Conservation (phyloP, 2,888 invertebrate genomes). For the Oscheius sp. region DNA sequence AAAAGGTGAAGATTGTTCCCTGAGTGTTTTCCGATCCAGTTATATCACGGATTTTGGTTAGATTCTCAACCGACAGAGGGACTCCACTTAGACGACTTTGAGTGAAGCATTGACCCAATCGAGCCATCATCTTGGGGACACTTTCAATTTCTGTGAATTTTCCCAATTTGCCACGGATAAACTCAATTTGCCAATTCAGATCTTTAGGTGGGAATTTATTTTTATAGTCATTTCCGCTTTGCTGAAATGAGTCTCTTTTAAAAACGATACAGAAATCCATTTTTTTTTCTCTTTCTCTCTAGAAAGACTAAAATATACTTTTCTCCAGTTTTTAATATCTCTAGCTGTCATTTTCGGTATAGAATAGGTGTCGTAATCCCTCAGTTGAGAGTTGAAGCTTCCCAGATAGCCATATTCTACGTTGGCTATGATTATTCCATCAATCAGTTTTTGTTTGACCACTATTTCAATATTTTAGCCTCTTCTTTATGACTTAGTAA, state of each 20-base stretch:
- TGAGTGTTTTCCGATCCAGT: slow-evolving; percentile 32
- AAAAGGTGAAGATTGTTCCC: slow-evolving; percentile 49
- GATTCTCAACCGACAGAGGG: slow-evolving; percentile 32
- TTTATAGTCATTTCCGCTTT: background rate
- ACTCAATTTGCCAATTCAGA: slow-evolving; percentile 40
- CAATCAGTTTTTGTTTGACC: slow-evolving; percentile 45
- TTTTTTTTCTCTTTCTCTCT: too few relatives aligned
- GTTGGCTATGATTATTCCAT: slow-evolving; percentile 55
- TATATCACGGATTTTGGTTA: slow-evolving; percentile 42
- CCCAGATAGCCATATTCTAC: slow-evolving; percentile 63
- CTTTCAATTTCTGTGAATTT: slow-evolving; percentile 57
- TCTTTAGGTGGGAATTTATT: background rate
- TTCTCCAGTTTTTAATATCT: slow-evolving; percentile 13
- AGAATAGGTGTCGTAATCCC: slow-evolving; percentile 68
- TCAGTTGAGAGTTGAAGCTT: slow-evolving; percentile 69
- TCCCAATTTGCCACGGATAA: slow-evolving; percentile 43
- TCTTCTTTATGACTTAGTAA: too few relatives aligned
- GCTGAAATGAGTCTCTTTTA: background rate
- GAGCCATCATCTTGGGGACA: slow-evolving; percentile 71
- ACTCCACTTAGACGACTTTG: slow-evolving; percentile 50
- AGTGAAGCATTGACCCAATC: slow-evolving; percentile 71
- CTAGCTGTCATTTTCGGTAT: slow-evolving; percentile 16
- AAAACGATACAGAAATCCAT: background rate
- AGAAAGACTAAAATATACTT: slow-evolving; percentile 8
- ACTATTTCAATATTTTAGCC: slow-evolving; percentile 51